These are phyloP conservation scores for Antheraea assamensis DNA, from an alignment of 2,888 invertebrate species.

Conservation along the genomic window DNA sequence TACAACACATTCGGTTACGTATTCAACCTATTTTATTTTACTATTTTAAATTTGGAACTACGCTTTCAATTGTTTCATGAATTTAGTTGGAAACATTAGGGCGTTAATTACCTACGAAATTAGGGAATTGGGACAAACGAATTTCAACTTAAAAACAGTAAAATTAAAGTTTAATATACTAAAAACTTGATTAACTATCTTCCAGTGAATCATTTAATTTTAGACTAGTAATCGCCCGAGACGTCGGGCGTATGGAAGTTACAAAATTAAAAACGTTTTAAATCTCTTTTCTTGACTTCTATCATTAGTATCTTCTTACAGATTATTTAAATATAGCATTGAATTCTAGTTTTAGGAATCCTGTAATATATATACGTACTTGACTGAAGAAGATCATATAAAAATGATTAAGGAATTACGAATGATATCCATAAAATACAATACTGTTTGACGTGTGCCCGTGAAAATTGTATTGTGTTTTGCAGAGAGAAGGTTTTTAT, in stretches of 20 bases:
- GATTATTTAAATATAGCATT: not conserved
- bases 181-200: constrained; percentile 1
- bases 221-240: constrained; percentile 12
- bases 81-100: constrained; percentile 23
- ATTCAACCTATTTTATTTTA: constrained; percentile 39
- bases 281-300: not conserved
- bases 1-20: constrained; percentile 22
- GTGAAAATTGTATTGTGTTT: too few relatives aligned
- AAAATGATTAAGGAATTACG: too few relatives aligned
- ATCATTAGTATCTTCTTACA: not conserved
- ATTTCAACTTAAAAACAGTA: constrained; percentile 1
- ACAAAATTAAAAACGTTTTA: not conserved
- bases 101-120: constrained; percentile 22
- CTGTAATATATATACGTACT: too few relatives aligned
- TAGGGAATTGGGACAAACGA: constrained; percentile 1
- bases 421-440: too few relatives aligned
- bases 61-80: constrained; percentile 23
- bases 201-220: constrained; percentile 18
- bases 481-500: too few relatives aligned
- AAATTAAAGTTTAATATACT: not conserved
- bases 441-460: too few relatives aligned
- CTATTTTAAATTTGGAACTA: constrained; percentile 39
- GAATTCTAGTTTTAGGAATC: not conserved
- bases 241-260: constrained; percentile 3
- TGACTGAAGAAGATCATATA: too few relatives aligned